Evolutionary conservation across 2,888 invertebrate genomes (phyloP).

Genomic region (Drosophila pegasa): DNA sequence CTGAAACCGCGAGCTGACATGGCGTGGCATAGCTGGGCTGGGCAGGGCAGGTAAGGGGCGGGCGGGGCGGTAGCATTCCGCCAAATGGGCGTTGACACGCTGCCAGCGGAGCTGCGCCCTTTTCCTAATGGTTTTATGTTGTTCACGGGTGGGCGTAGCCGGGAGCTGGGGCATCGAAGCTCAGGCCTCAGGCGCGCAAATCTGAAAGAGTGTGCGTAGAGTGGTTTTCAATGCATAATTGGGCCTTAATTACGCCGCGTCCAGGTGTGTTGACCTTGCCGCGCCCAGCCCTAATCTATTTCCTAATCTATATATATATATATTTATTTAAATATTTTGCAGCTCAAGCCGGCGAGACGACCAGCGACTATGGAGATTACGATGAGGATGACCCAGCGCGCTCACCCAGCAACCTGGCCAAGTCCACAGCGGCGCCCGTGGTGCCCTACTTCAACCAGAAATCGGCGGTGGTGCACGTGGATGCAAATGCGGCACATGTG

Average conservation of each 20-base stretch:
- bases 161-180: slow-evolving; percentile 30
- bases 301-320: background rate
- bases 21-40: slow-evolving; percentile 3
- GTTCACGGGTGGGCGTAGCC: slow-evolving; percentile 24
- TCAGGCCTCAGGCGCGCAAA: slow-evolving; percentile 48
- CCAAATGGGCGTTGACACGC: slow-evolving; percentile 70
- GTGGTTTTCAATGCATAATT: slow-evolving; percentile 70
- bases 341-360: slow-evolving; percentile 27
- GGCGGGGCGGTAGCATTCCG: slow-evolving; percentile 22
- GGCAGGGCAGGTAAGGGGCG: background rate
- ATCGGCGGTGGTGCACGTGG: slow-evolving; percentile 35
- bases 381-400: slow-evolving; percentile 48
- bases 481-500: slow-evolving; percentile 32
- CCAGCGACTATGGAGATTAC: slow-evolving; percentile 38
- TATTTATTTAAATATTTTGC: background rate
- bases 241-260: slow-evolving; percentile 53
- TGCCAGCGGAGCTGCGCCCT: slow-evolving; percentile 61
- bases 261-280: slow-evolving; percentile 58
- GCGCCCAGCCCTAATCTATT: slow-evolving; percentile 28
- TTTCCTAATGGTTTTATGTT: slow-evolving; percentile 78
- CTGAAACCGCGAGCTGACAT: slow-evolving; percentile 43
- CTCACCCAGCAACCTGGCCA: slow-evolving; percentile 57
- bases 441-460: slow-evolving; percentile 58
- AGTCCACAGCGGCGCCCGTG: slow-evolving; percentile 36
- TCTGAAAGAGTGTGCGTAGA: slow-evolving; percentile 44